These are phyloP conservation scores for Eciton burchellii DNA, from an alignment of 1,140 invertebrate genomes.

Conservation along the genomic window DNA sequence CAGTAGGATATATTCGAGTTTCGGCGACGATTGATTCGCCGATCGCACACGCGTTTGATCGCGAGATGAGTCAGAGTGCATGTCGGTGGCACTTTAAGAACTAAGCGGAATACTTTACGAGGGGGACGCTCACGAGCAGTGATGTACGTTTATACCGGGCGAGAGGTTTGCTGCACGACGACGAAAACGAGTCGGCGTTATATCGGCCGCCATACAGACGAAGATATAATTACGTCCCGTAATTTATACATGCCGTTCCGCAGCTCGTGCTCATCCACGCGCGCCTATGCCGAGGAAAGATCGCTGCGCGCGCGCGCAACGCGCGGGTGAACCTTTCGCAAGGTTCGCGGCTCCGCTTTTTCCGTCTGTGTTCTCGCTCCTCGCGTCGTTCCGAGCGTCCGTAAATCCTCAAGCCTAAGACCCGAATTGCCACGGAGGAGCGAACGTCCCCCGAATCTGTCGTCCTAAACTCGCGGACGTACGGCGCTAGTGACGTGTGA, in stretches of 20 bases:
- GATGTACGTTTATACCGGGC: conserved; percentile 47
- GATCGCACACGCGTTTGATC: conserved; percentile 45
- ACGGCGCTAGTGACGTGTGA: conserved; percentile 36
- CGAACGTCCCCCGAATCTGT: not conserved
- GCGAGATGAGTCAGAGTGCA: conserved; percentile 48
- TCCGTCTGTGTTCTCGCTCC: conserved; percentile 15
- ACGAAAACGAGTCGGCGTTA: conserved; percentile 34
- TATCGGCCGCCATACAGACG: conserved; percentile 5
- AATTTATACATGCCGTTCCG: conserved; percentile 59
- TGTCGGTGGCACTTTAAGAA: conserved; percentile 46
- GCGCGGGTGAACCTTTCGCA: conserved; percentile 16
- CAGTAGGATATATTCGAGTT: not conserved
- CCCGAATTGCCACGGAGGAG: not conserved
- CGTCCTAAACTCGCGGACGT: conserved; percentile 48
- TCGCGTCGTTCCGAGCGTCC: conserved; percentile 9
- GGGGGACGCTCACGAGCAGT: conserved; percentile 39
- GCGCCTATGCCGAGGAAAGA: conserved; percentile 15
- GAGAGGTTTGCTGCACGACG: conserved; percentile 34
- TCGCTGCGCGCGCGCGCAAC: not conserved
- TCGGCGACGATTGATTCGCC: conserved; percentile 1
- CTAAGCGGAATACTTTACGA: conserved; percentile 62
- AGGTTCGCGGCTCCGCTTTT: not conserved
- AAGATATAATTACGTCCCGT: conserved; percentile 57
- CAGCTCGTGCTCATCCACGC: not conserved
- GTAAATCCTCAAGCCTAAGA: conserved; percentile 49